Evolutionary conservation across 2,113 vertebrate genomes (phyloP).

Genomic region (Onychostruthus taczanowskii): DNA sequence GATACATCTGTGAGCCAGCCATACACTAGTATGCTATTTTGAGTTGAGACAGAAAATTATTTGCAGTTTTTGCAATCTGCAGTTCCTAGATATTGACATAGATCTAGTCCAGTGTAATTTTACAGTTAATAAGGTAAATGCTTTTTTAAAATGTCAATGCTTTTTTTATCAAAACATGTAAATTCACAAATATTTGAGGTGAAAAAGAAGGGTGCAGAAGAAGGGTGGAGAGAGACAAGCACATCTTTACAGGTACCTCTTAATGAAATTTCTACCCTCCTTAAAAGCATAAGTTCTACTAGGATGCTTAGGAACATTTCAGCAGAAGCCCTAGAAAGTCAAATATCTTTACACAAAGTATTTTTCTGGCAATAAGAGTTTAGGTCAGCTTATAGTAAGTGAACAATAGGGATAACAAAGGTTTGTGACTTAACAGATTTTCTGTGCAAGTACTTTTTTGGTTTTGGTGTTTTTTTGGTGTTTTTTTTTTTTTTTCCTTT

Average conservation of each 20-base stretch:
- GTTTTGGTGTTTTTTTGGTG: background rate
- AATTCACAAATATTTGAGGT: background rate
- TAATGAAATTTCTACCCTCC: background rate
- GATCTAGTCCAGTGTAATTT: background rate
- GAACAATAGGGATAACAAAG: background rate
- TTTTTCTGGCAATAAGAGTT: background rate
- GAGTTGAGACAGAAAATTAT: background rate
- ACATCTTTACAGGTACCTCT: background rate
- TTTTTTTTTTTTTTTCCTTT: background rate
- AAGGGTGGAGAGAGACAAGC: background rate
- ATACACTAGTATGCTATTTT: background rate
- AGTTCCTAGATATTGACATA: background rate
- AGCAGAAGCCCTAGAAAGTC: background rate
- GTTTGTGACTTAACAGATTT: background rate
- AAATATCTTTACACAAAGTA: background rate
- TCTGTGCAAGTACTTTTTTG: fast-evolving
- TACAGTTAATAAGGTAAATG: background rate
- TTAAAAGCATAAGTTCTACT: background rate
- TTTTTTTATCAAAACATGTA: background rate
- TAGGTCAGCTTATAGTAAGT: background rate
- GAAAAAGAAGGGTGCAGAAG: background rate
- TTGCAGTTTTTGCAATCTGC: background rate
- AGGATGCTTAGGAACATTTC: background rate
- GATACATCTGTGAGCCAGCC: background rate
- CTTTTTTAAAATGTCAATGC: background rate